A percentile compares a stretch with the other conserved stretches of the same genome.
These are phyloP conservation scores for Drosophila hydei DNA, from an alignment of 1,140 invertebrate species.

Conservation along the genomic window DNA sequence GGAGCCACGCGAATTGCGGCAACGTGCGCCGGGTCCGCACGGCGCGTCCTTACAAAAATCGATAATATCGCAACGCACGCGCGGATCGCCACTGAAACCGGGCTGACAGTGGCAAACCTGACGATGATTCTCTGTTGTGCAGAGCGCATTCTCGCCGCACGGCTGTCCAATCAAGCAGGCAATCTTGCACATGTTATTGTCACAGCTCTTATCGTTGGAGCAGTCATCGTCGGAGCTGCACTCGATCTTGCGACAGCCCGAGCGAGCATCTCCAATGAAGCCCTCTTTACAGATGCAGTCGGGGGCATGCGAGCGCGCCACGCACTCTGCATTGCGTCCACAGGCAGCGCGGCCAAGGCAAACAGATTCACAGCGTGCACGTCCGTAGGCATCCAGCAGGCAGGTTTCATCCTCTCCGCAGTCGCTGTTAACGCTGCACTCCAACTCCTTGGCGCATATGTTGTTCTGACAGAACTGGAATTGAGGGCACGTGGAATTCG, in stretches of 20 bases:
- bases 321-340: slow-evolving; percentile 92
- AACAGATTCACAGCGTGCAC: slow-evolving; percentile 89
- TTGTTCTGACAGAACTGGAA: slow-evolving; percentile 92
- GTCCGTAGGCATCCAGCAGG: slow-evolving; percentile 87
- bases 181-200: slow-evolving; percentile 91
- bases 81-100: slow-evolving; percentile 92
- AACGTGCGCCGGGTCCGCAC: slow-evolving; percentile 92
- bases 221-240: slow-evolving; percentile 90
- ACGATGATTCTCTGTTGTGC: slow-evolving; percentile 91
- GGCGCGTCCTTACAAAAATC: slow-evolving; percentile 91
- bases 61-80: slow-evolving; percentile 88
- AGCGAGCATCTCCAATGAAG: slow-evolving; percentile 91
- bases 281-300: slow-evolving; percentile 91
- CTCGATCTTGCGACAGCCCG: slow-evolving; percentile 91
- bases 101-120: slow-evolving; percentile 93
- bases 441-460: slow-evolving; percentile 91
- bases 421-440: slow-evolving; percentile 89
- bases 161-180: slow-evolving; percentile 92
- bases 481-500: slow-evolving; percentile 91
- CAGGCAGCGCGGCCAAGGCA: slow-evolving; percentile 89
- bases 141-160: slow-evolving; percentile 93
- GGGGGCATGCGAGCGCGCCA: slow-evolving; percentile 88
- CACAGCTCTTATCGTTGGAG: slow-evolving; percentile 91
- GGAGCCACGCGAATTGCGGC: slow-evolving; percentile 91
- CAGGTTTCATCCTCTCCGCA: slow-evolving; percentile 89